Evolutionary conservation across 2,797 vertebrate species (phyloP).

Genomic region (Todus mexicanus): DNA sequence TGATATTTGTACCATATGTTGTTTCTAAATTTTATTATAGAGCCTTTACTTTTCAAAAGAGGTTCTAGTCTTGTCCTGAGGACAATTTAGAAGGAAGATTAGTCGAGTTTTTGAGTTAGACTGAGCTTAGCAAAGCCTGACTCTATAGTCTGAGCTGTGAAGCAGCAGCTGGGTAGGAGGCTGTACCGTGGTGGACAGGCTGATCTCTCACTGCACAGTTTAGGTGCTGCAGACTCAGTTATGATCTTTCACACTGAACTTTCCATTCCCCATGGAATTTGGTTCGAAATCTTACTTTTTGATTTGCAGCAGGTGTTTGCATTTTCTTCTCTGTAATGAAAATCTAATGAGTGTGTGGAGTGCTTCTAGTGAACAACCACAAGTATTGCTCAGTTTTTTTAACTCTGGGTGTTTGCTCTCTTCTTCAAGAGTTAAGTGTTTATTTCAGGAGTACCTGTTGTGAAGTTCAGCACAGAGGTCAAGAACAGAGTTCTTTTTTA

Average conservation of each 20-base stretch:
- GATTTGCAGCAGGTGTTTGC: background rate
- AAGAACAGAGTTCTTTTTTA: background rate
- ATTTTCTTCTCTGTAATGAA: background rate
- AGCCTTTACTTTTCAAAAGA: constrained; percentile 62
- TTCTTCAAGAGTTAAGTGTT: background rate
- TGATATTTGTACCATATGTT: constrained; percentile 62
- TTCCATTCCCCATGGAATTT: background rate
- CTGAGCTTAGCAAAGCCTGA: background rate
- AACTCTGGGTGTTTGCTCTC: background rate
- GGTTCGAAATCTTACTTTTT: background rate
- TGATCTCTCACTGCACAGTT: no score
- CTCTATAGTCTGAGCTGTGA: background rate
- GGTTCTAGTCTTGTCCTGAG: constrained; percentile 29
- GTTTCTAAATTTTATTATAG: constrained; percentile 42
- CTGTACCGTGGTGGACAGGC: background rate
- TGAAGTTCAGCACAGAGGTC: background rate
- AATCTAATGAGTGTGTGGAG: background rate
- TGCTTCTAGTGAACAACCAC: background rate
- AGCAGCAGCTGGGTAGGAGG: background rate
- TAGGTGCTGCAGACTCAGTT: background rate
- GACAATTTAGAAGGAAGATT: constrained; percentile 19
- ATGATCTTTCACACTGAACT: background rate
- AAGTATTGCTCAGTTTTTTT: background rate
- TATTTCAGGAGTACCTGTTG: background rate
- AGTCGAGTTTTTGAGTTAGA: background rate